These are phyloP conservation scores for Epinephelus awoara DNA, from an alignment of 2,797 vertebrate genomes.

Conservation along the genomic window DNA sequence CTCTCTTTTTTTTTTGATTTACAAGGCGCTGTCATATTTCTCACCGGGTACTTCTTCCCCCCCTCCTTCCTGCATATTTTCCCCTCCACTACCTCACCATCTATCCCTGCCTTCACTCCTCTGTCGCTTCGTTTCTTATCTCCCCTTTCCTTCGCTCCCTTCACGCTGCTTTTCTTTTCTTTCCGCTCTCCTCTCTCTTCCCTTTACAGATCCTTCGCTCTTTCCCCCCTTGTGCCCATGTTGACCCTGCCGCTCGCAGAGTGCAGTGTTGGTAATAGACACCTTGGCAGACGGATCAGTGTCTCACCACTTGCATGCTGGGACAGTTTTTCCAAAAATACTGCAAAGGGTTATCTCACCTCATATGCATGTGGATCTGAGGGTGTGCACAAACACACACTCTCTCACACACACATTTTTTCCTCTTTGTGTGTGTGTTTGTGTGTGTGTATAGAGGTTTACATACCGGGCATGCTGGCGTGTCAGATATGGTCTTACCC, in stretches of 20 bases:
- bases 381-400: not conserved
- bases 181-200: not conserved
- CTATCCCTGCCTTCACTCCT: conserved; percentile 6
- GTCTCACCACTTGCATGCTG: conserved; percentile 72
- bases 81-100: conserved; percentile 5
- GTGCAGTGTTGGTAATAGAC: conserved; percentile 69
- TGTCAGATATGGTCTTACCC: conserved; percentile 84
- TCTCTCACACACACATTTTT: not conserved
- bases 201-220: not conserved
- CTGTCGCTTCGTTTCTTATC: not conserved
- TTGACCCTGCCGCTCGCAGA: conserved; percentile 45
- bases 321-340: conserved; percentile 82
- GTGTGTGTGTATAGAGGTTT: conserved; percentile 53
- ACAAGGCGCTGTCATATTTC: conserved; percentile 14
- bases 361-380: conserved; percentile 32
- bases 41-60: not conserved
- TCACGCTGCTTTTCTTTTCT: not conserved
- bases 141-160: not conserved
- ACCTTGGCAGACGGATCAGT: conserved; percentile 71
- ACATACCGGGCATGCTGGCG: conserved; percentile 67
- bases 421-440: conserved; percentile 30
- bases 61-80: conserved; percentile 3
- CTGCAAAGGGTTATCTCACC: conserved; percentile 67
- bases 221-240: conserved; percentile 17
- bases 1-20: conserved; percentile 10